phyloP scores from a whole-genome alignment of 2,113 vertebrate species.

The Sinocyclocheilus anshuiensis region DNA sequence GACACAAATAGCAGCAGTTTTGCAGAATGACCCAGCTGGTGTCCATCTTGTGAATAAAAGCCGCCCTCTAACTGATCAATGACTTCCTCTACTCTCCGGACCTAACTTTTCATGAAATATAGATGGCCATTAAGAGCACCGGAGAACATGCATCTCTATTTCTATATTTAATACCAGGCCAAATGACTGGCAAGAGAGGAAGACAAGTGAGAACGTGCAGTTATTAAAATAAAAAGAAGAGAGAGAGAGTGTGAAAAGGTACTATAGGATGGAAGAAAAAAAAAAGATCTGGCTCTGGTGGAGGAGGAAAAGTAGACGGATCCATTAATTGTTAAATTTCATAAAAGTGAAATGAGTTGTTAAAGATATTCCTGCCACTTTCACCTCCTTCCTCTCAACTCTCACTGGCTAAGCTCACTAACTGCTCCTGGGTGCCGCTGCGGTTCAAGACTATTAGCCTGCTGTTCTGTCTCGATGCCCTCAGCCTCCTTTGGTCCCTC shows the following conservation, averaged over 20 bases:
- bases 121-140: slow-evolving; percentile 58
- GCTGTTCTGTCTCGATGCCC: slow-evolving; percentile 41
- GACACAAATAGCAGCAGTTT: slow-evolving; percentile 1
- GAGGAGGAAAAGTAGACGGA: slow-evolving; percentile 19
- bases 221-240: slow-evolving; percentile 46
- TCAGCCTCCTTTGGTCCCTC: slow-evolving; percentile 54
- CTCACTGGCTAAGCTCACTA: slow-evolving; percentile 56
- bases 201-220: slow-evolving; percentile 30
- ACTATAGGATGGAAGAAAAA: not conserved
- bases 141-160: slow-evolving; percentile 55
- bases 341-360: slow-evolving; percentile 81
- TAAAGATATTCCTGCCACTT: slow-evolving; percentile 74
- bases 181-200: slow-evolving; percentile 49
- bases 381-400: slow-evolving; percentile 51
- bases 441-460: slow-evolving; percentile 65
- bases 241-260: not conserved
- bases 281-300: slow-evolving; percentile 18
- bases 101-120: slow-evolving; percentile 57
- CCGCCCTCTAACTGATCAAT: slow-evolving; percentile 53
- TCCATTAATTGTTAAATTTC: slow-evolving; percentile 83
- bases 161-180: slow-evolving; percentile 60
- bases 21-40: slow-evolving; percentile 27
- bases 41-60: slow-evolving; percentile 50
- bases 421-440: slow-evolving; percentile 38
- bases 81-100: slow-evolving; percentile 46